Evolutionary conservation across 2,113 vertebrate species (phyloP), one percentile per base, ranked within the genome.

Genomic region (Tretioscincus oriximinensis): DNA sequence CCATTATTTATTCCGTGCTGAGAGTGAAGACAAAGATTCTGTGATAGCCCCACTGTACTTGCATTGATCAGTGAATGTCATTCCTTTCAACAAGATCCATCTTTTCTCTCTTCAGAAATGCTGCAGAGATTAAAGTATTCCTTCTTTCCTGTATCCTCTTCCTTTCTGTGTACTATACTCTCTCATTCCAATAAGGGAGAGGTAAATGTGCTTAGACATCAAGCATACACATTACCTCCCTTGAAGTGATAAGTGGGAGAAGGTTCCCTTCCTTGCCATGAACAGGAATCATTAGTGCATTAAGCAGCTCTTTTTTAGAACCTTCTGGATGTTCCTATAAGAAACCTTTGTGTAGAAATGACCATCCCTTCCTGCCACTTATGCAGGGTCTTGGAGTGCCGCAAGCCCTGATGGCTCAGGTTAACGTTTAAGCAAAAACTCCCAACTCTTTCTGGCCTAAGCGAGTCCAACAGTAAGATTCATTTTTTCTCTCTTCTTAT

Each of bases 401-500:
- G n/a, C 28, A 24, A 12, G 16, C 31, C 68, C 51, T 72, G n/a
- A 41, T 58, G 64, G 12, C 47, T 8, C 4, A 0, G 12, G 60
- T 72, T 77, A 22, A 74, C 54, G 28, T 66, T n/a, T 73, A 77
- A 61, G 11, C 31, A 61, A 28, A 66, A 73, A 12, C 24, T 28
- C 51, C 4, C 21, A 21, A 22, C 16, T 1, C 26, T 76, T 47
- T 47, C 51, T 10, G 60, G 26, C 21, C 20, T 3, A 4, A 18
- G 28, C 74, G 11, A 71, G 83, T 51, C 2, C 49, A 51, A 11
- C 49, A 11, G 49, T 51, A 51, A 51, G 49, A 51, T 14, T 64
- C 83, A 84, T 82, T 83, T 73, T 89, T 31, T 89, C 24, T n/a
- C 24, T 26, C 64, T 5, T 3, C 64, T n/a, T n/a, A 18, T 61